These are phyloP conservation scores for Nasonia longicornis DNA, from an alignment of 1,140 invertebrate genomes.

Conservation along the genomic window DNA sequence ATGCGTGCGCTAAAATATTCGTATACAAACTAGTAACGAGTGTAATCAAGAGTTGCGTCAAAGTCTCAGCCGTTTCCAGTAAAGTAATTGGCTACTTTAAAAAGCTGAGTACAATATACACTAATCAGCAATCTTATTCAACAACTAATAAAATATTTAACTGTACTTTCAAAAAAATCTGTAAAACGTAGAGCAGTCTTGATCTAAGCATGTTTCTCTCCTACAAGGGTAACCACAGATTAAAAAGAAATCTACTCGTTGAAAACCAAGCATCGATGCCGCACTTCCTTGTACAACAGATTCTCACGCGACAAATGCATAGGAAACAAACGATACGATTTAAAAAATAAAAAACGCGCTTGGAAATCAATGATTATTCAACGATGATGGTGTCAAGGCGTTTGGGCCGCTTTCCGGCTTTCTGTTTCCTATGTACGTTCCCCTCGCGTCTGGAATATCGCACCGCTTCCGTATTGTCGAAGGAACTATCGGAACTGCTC, in stretches of 20 bases:
- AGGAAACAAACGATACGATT: slow-evolving; percentile 23
- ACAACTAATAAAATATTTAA: background rate
- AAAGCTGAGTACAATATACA: too few species aligned
- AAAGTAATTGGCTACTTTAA: background rate
- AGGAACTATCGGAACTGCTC: slow-evolving; percentile 48
- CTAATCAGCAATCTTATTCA: background rate
- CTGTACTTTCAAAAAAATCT: background rate
- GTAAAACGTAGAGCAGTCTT: background rate
- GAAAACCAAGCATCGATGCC: slow-evolving; percentile 16
- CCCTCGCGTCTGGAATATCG: slow-evolving; percentile 44
- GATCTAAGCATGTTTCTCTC: background rate
- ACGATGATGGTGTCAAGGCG: slow-evolving; percentile 52
- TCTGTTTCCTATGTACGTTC: slow-evolving; percentile 58
- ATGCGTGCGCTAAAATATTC: background rate
- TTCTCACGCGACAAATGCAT: background rate
- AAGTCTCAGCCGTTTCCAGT: background rate
- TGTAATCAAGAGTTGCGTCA: background rate
- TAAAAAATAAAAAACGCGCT: slow-evolving; percentile 40
- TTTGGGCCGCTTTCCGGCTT: slow-evolving; percentile 57
- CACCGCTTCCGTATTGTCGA: slow-evolving; percentile 42
- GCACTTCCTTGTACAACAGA: slow-evolving; percentile 5
- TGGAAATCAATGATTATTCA: slow-evolving; percentile 49
- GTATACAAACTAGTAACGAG: background rate
- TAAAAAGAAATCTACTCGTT: background rate
- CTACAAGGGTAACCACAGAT: background rate